Conservation (phyloP, 2,113 vertebrate species). For the Merops nubicus region DNA sequence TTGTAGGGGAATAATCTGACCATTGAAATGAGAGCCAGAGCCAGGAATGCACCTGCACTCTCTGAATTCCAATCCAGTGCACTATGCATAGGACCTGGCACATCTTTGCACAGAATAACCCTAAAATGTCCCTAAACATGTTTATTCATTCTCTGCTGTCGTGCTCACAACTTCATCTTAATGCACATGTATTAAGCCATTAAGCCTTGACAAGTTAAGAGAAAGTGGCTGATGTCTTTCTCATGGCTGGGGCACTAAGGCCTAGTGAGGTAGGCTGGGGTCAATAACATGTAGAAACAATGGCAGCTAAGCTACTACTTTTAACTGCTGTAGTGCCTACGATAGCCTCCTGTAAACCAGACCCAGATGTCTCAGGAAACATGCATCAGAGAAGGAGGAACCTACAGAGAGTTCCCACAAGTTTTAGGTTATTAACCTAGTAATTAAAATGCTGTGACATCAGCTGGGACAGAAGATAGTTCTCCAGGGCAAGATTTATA, state of each 20-base stretch:
- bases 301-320: not conserved
- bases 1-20: not conserved
- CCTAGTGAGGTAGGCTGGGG: not conserved
- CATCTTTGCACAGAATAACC: not conserved
- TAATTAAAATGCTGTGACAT: not conserved
- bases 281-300: rapidly evolving
- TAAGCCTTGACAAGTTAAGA: rapidly evolving
- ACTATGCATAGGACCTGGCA: not conserved
- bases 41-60: not conserved
- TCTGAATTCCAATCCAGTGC: not conserved
- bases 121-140: not conserved
- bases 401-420: not conserved
- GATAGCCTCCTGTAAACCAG: not conserved
- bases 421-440: not conserved
- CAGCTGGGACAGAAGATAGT: not conserved
- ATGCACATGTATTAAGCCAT: not conserved
- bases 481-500: not conserved
- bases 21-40: not conserved
- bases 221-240: not conserved
- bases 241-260: too few relatives aligned
- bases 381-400: not conserved
- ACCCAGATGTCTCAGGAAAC: not conserved
- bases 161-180: not conserved
- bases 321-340: rapidly evolving
- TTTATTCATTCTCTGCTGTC: not conserved